phyloP scores from a whole-genome alignment of 2,113 vertebrate species.

The Halcyon malimbica region DNA sequence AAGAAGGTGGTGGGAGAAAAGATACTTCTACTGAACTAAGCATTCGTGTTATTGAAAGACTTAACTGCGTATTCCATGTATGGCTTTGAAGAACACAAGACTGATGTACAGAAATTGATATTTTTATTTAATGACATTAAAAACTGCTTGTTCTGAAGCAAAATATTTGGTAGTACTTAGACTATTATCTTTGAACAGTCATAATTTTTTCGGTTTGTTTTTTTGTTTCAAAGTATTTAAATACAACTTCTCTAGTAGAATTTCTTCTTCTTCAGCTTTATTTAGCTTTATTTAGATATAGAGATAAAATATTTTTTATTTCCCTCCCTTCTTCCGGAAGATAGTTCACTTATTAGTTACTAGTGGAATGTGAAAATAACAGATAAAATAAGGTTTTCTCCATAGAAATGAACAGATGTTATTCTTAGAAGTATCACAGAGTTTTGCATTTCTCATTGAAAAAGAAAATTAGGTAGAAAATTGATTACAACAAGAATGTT shows the following conservation, averaged over 20 bases:
- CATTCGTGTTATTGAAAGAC: neutral
- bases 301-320: neutral
- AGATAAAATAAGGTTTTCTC: neutral
- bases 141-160: neutral
- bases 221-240: neutral
- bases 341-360: neutral
- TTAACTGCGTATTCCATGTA: neutral
- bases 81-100: neutral
- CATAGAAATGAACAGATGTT: conserved; percentile 4
- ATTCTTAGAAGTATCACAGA: neutral
- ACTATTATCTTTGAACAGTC: neutral
- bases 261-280: neutral
- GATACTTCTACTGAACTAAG: neutral
- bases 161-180: neutral
- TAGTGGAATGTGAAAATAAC: neutral
- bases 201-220: neutral
- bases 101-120: neutral
- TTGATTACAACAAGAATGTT: neutral
- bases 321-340: neutral
- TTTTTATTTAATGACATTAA: neutral
- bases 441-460: neutral
- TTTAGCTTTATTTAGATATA: neutral
- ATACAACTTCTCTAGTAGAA: neutral
- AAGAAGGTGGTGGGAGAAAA: neutral
- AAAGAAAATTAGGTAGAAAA: neutral